Evolutionary conservation across 2,113 vertebrate genomes (phyloP).

Genomic region (Gavia stellata): DNA sequence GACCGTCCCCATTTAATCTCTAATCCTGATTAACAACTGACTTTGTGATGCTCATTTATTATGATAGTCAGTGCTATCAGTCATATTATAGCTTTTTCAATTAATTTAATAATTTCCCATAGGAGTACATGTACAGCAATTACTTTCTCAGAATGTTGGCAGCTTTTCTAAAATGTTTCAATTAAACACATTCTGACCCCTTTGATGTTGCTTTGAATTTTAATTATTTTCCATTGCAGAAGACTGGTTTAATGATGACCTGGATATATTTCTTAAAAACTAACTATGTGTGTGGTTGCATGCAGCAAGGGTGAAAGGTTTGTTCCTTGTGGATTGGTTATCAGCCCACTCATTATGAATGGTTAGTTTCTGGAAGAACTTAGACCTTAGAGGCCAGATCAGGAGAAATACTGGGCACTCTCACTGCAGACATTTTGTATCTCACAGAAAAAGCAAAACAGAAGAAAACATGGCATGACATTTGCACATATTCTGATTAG

Average conservation of each 20-base stretch:
- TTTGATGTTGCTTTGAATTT: background rate
- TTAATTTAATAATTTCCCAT: slow-evolving; percentile 18
- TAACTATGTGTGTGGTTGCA: background rate
- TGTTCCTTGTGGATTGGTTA: background rate
- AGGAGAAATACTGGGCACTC: background rate
- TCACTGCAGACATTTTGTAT: background rate
- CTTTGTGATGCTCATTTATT: background rate
- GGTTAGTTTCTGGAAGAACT: background rate
- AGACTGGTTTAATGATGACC: background rate
- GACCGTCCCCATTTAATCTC: background rate
- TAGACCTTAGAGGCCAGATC: background rate
- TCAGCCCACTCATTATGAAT: background rate
- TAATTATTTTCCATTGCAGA: background rate
- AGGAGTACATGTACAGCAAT: background rate
- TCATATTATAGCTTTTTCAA: background rate
- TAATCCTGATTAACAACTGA: slow-evolving; percentile 14
- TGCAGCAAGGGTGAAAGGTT: background rate
- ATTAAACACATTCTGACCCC: background rate
- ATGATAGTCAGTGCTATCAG: background rate
- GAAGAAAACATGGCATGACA: background rate
- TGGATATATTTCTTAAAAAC: background rate
- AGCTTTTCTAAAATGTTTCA: background rate
- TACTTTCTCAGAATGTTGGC: background rate
- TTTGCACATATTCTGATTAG: background rate
- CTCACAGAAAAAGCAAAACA: background rate